phyloP scores from a whole-genome alignment of 2,888 invertebrate genomes.

The Drosophila atroscutellata region DNA sequence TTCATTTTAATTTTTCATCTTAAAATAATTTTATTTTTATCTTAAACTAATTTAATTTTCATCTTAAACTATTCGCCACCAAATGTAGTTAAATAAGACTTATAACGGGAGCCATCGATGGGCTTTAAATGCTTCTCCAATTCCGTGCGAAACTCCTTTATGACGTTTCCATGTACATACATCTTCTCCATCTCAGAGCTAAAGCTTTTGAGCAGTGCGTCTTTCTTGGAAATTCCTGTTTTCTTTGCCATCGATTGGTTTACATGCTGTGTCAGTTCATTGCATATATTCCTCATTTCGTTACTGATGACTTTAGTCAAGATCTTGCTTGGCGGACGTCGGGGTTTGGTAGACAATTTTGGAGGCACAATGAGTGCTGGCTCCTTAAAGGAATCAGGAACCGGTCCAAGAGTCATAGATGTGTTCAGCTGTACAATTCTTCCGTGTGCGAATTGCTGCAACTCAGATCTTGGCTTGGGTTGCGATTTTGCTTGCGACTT shows the following conservation, averaged over 20 bases:
- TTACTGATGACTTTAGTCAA: slow-evolving; percentile 1
- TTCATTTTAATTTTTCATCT: too few relatives aligned
- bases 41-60: too few relatives aligned
- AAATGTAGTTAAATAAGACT: slow-evolving; percentile 2
- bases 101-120: not conserved
- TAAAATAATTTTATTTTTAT: too few relatives aligned
- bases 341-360: not conserved
- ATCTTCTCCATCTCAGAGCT: not conserved
- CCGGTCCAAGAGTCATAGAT: too few relatives aligned
- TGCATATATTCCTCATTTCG: not conserved
- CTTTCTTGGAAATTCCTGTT: not conserved
- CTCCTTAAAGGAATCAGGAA: not conserved
- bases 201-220: not conserved
- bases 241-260: not conserved
- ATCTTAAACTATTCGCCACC: not conserved
- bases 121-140: not conserved
- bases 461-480: not conserved
- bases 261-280: slow-evolving; percentile 1
- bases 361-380: not conserved
- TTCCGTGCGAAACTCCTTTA: not conserved
- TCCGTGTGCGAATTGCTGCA: not conserved
- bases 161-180: not conserved
- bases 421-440: too few relatives aligned
- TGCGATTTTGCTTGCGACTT: not conserved
- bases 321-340: not conserved